phyloP scores from a whole-genome alignment of 2,797 vertebrate species.

The Protosalanx chinensis region DNA sequence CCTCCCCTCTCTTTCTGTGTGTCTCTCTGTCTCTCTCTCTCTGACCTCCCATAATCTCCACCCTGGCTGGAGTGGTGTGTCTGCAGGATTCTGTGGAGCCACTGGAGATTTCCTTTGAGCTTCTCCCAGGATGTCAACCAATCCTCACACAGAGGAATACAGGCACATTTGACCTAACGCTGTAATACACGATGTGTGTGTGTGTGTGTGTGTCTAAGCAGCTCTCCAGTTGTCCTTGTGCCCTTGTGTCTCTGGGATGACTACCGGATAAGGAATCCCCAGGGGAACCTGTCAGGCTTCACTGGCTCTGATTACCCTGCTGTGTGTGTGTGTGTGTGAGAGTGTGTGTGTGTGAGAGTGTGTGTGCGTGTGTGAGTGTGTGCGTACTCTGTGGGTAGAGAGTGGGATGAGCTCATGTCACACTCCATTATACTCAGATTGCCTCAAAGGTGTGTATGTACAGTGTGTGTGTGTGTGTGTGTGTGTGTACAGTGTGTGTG shows the following conservation, averaged over 20 bases:
- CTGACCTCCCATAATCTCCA: neutral
- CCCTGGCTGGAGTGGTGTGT: neutral
- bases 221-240: neutral
- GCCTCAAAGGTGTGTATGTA: neutral
- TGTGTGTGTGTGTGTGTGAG: neutral
- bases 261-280: too few relatives aligned
- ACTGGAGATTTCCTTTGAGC: neutral
- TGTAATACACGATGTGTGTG: neutral
- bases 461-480: neutral
- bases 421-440: too few relatives aligned
- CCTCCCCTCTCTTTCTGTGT: neutral
- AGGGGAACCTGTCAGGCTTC: neutral
- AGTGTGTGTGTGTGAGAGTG: neutral
- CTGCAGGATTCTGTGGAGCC: neutral
- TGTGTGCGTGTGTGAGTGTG: neutral
- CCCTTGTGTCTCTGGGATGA: neutral
- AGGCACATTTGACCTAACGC: neutral
- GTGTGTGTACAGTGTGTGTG: neutral
- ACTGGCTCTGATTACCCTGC: neutral
- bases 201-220: neutral
- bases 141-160: neutral
- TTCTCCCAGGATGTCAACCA: neutral
- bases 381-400: slow-evolving; percentile 32
- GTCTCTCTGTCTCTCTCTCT: neutral
- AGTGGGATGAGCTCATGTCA: neutral